These are phyloP conservation scores for Origma solitaria DNA, from an alignment of 2,113 vertebrate species.

Conservation along the genomic window DNA sequence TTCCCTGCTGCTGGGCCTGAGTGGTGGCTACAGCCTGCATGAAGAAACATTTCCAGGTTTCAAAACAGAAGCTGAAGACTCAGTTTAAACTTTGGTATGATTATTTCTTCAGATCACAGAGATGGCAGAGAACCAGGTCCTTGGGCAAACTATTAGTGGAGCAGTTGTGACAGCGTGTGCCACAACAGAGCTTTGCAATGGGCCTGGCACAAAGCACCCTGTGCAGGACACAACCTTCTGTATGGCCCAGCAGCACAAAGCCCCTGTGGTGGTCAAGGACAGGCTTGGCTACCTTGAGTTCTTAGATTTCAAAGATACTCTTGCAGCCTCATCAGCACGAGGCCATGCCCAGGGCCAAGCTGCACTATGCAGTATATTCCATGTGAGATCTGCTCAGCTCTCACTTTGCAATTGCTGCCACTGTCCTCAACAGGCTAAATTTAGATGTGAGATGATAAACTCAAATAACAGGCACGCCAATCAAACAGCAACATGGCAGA, in stretches of 20 bases:
- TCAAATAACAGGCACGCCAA: background rate
- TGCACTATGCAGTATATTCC: background rate
- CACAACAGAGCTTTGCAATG: background rate
- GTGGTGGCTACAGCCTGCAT: background rate
- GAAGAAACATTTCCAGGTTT: background rate
- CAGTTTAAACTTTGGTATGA: background rate
- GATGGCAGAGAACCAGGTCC: background rate
- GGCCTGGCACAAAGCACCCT: background rate
- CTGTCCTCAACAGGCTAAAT: background rate
- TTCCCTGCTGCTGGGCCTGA: background rate
- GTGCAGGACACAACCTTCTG: background rate
- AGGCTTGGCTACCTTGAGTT: background rate
- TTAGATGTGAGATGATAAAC: background rate
- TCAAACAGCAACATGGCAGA: background rate
- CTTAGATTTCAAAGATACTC: background rate
- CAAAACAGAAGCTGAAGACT: background rate
- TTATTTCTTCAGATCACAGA: background rate
- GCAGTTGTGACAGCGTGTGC: background rate
- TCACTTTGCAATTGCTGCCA: background rate
- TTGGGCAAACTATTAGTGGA: background rate
- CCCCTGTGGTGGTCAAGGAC: background rate
- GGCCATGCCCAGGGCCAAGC: background rate
- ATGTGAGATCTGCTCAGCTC: background rate
- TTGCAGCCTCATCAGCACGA: background rate
- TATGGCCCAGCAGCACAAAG: background rate